Base-by-base conservation (phyloP, 1,140 invertebrate species). In the Mya arenaria region DNA sequence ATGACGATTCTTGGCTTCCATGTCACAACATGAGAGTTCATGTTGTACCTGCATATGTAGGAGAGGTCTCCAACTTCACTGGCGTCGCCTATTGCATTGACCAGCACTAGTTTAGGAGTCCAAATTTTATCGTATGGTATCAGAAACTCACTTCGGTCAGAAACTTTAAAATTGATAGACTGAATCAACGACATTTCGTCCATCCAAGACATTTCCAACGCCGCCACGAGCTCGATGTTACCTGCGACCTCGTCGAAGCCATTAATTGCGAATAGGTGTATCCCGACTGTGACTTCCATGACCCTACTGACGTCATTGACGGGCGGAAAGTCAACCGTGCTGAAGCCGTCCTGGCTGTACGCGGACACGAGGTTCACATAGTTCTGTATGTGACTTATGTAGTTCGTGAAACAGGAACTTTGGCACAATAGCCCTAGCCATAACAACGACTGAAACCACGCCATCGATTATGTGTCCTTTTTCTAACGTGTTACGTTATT, bases 231-330 rank as follows among this genome's bases (percentile, higher is more conserved):
- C 6, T 81, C 72, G 28, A 85, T 75, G 37, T 82, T 82, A 6
- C 84, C 84, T 4, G 84, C 56, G 1, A 85, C 74, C 25, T 85
- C 84, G n/a, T 85, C 84, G 25, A 82, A 72, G 23, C 63, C 77
- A 36, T 85, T 85, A 5, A 82, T 58, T 2, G 79, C 68, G 17
- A 36, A 65, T 4, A 82, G 62, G 36, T 65, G 30, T 4, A 82
- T 36, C n/a, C 52, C 30, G 5, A 73, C 34, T n/a, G 62, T 65
- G 15, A 82, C 58, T 1, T n/a, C n/a, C 68, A 82, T 82, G 15
- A 58, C 58, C 37, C 55, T 25, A 15, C 60, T 73, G 23, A 32
- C 58, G 34, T 73, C 48, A 13, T 36, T 44, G 6, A 65, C 28
- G 3, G 69, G 68, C 23, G 62, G 56, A 39, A 73, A 73, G 17